phyloP scores from a whole-genome alignment of 2,888 invertebrate species.

The Holacanthella duospinosa region DNA sequence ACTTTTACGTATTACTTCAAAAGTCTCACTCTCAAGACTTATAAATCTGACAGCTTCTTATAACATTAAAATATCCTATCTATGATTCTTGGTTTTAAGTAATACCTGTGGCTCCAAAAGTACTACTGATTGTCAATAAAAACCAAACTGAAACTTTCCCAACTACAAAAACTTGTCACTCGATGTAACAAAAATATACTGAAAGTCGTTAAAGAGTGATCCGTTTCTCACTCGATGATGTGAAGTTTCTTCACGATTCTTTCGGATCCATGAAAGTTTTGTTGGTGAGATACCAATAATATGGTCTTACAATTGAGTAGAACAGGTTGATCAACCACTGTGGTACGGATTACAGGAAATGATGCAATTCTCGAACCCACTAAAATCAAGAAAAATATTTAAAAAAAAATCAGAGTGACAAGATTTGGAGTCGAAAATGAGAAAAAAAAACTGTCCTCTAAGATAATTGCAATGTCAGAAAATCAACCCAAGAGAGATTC shows the following conservation, averaged over 20 bases:
- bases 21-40: background rate
- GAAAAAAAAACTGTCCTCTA: background rate
- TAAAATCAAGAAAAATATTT: background rate
- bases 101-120: background rate
- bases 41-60: constrained; percentile 1
- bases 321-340: constrained; percentile 55
- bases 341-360: constrained; percentile 57
- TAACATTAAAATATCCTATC: too few species aligned
- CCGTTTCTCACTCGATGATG: constrained; percentile 24
- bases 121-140: background rate
- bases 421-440: background rate
- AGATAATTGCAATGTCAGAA: background rate
- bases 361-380: constrained; percentile 60
- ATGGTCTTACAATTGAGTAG: constrained; percentile 58
- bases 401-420: background rate
- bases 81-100: too few species aligned
- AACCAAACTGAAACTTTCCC: background rate
- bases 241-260: constrained; percentile 10
- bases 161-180: background rate
- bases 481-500: background rate
- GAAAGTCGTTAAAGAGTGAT: constrained; percentile 12
- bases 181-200: background rate
- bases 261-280: constrained; percentile 56
- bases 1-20: background rate
- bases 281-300: constrained; percentile 67